Evolutionary conservation across 2,113 vertebrate species (phyloP).

Genomic region (Lampris megalopsis): DNA sequence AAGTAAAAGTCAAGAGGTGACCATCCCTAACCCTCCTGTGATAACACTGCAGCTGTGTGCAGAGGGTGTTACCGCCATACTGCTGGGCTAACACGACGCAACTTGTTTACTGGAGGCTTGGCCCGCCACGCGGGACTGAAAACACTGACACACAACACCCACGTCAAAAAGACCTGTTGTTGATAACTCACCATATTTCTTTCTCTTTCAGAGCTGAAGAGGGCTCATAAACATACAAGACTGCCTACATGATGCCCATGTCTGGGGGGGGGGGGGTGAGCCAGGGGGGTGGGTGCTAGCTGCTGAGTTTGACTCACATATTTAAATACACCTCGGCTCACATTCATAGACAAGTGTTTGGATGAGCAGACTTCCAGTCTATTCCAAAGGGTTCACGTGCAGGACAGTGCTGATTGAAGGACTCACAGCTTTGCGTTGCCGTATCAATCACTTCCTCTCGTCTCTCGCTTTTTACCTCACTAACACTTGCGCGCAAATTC

Average conservation of each 20-base stretch:
- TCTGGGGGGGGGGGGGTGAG: constrained; percentile 6
- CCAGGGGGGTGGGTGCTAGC: constrained; percentile 20
- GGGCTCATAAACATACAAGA: constrained; percentile 6
- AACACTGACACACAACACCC: too few species aligned
- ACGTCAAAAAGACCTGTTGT: too few species aligned
- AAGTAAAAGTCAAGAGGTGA: too few species aligned
- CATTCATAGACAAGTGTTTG: constrained; percentile 23
- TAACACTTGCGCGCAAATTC: neutral
- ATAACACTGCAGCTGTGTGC: too few species aligned
- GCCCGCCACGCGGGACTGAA: too few species aligned
- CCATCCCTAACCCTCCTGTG: too few species aligned
- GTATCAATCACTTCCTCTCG: constrained; percentile 38
- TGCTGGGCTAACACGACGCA: too few species aligned
- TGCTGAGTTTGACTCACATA: constrained; percentile 27
- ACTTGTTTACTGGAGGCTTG: too few species aligned
- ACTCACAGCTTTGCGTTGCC: constrained; percentile 61
- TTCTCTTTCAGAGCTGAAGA: constrained; percentile 27
- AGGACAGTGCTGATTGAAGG: constrained; percentile 64
- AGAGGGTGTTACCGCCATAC: too few species aligned
- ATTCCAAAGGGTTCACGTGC: constrained; percentile 67
- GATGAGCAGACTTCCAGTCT: constrained; percentile 49
- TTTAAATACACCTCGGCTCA: constrained; percentile 17
- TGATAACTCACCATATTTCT: neutral
- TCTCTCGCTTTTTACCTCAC: constrained; percentile 37
- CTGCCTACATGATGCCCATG: constrained; percentile 19